Evolutionary conservation across 2,888 invertebrate genomes (phyloP).

Genomic region (Chymomyza amoena): DNA sequence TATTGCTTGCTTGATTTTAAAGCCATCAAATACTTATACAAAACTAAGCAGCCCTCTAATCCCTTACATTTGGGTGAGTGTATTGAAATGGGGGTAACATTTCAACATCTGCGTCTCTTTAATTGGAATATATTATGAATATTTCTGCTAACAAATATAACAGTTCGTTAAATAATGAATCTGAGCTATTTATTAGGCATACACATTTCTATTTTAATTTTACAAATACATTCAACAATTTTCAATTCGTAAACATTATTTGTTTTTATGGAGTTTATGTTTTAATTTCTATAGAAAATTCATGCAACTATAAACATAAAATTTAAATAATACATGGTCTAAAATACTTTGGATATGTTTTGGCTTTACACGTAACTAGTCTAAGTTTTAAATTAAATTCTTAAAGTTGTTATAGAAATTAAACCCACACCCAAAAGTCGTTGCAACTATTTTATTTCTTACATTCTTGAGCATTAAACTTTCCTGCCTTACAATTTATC

Average conservation of each 20-base stretch:
- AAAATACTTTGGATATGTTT: conserved; percentile 48
- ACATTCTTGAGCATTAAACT: conserved; percentile 20
- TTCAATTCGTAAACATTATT: background rate
- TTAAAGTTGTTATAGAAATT: background rate
- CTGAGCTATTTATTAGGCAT: conserved; percentile 45
- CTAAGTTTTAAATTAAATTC: conserved; percentile 29
- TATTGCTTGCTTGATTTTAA: too few relatives aligned
- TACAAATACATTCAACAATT: conserved; percentile 32
- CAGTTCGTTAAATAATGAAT: conserved; percentile 37
- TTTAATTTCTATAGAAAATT: background rate
- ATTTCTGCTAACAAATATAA: conserved; percentile 25
- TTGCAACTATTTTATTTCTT: conserved; percentile 30
- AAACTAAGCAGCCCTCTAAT: background rate
- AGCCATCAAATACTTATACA: background rate
- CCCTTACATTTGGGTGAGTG: background rate
- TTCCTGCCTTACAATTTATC: conserved; percentile 64
- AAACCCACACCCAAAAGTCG: conserved; percentile 44
- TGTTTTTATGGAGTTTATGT: background rate
- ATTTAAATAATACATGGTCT: background rate
- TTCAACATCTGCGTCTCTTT: background rate
- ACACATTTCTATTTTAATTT: conserved; percentile 19
- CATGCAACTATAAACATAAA: background rate
- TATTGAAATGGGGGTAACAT: background rate
- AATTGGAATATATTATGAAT: conserved; percentile 10
- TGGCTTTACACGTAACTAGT: conserved; percentile 54